These are phyloP conservation scores for Rynchops niger DNA, from an alignment of 2,113 vertebrate genomes.

Conservation along the genomic window DNA sequence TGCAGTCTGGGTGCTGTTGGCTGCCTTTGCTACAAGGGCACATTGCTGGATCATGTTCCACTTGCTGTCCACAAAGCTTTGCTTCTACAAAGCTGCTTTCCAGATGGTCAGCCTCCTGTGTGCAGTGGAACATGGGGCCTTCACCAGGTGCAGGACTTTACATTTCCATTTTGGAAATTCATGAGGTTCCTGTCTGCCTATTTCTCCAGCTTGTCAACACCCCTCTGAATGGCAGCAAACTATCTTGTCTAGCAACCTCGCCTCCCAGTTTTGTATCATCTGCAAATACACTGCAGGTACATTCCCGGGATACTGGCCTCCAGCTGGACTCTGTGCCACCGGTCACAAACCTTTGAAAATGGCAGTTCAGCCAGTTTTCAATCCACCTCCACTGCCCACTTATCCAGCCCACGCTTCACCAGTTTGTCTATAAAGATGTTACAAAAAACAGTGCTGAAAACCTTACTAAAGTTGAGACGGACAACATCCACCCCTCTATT, in stretches of 20 bases:
- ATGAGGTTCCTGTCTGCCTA: background rate
- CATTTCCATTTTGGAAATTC: background rate
- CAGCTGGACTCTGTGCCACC: background rate
- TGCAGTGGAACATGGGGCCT: background rate
- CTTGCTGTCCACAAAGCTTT: background rate
- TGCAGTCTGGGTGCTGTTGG: background rate
- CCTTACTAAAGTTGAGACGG: background rate
- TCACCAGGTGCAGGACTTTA: background rate
- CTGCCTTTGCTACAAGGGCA: background rate
- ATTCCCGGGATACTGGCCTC: background rate
- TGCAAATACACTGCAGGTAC: background rate
- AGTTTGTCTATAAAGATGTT: background rate
- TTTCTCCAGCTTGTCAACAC: background rate
- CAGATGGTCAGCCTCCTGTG: background rate
- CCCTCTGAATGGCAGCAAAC: background rate
- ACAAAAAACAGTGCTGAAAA: background rate
- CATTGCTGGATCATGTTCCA: background rate
- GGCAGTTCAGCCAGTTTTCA: background rate
- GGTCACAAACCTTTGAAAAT: background rate
- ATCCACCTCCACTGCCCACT: background rate
- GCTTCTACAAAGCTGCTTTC: background rate
- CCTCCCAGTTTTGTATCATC: background rate
- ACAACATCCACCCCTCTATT: background rate
- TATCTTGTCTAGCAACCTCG: background rate
- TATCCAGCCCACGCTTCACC: background rate